Percentiles rank a stretch among this genome's conserved stretches.
Evolutionary conservation across 1,140 invertebrate species (phyloP).

Genomic region (Ooceraea biroi): DNA sequence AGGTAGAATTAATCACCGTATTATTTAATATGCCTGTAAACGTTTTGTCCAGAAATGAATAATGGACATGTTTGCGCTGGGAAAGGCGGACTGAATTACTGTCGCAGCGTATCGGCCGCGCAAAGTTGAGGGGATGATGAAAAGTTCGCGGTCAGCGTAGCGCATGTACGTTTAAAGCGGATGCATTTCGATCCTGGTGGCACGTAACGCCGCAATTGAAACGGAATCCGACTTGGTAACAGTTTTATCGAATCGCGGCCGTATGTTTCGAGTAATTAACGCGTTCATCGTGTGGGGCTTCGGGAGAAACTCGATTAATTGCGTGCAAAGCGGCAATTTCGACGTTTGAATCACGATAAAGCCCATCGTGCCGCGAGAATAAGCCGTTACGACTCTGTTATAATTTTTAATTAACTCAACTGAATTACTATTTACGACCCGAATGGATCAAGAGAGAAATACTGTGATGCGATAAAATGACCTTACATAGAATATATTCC

Average conservation of each 20-base stretch:
- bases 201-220: neutral
- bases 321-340: constrained; percentile 51
- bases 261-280: constrained; percentile 36
- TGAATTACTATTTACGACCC: constrained; percentile 16
- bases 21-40: constrained; percentile 19
- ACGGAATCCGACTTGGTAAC: constrained; percentile 38
- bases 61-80: neutral
- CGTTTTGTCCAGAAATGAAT: constrained; percentile 8
- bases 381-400: constrained; percentile 48
- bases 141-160: constrained; percentile 23
- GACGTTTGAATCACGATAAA: constrained; percentile 56
- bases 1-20: no score
- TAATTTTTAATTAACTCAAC: constrained; percentile 51
- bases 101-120: neutral
- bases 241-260: constrained; percentile 30
- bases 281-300: constrained; percentile 4
- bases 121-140: neutral
- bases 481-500: neutral
- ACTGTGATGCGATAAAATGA: constrained; percentile 2
- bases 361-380: constrained; percentile 23
- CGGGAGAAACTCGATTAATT: constrained; percentile 45
- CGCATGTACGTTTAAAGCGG: constrained; percentile 64
- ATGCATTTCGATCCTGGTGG: constrained; percentile 7
- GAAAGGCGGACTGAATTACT: constrained; percentile 33
- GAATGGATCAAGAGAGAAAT: constrained; percentile 16